Conservation (phyloP, 2,797 vertebrate genomes). For the Crocidura indochinensis region DNA sequence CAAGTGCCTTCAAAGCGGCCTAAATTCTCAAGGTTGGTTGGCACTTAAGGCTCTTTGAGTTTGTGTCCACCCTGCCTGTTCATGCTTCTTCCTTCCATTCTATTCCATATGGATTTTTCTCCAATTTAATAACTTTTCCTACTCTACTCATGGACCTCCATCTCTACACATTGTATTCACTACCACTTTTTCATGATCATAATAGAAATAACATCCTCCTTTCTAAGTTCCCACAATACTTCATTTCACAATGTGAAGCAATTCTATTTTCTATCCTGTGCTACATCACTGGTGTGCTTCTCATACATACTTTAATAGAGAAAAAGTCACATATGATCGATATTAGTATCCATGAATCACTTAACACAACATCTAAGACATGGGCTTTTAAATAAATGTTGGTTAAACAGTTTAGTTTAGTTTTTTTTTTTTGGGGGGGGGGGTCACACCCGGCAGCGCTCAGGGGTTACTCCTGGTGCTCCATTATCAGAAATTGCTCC, state of each 20-base stretch:
- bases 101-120: not conserved
- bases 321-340: conserved; percentile 35
- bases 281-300: conserved; percentile 43
- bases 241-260: not conserved
- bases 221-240: conserved; percentile 6
- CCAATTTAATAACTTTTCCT: not conserved
- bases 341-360: conserved; percentile 7
- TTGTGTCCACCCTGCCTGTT: not conserved
- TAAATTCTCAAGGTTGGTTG: not conserved
- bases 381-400: conserved; percentile 29
- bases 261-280: conserved; percentile 3
- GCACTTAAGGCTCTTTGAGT: not conserved
- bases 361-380: conserved; percentile 45
- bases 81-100: not conserved
- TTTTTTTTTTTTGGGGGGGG: no score
- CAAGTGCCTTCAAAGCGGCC: not conserved
- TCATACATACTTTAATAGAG: conserved; percentile 32
- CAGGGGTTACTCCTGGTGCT: no score
- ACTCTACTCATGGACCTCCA: not conserved
- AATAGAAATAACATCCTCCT: conserved; percentile 32
- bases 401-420: not conserved
- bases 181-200: not conserved
- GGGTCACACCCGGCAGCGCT: no score
- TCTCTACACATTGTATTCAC: not conserved
- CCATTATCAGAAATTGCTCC: no score